phyloP scores from a whole-genome alignment of 2,797 vertebrate genomes.

The Hapalemur alaotrensis region DNA sequence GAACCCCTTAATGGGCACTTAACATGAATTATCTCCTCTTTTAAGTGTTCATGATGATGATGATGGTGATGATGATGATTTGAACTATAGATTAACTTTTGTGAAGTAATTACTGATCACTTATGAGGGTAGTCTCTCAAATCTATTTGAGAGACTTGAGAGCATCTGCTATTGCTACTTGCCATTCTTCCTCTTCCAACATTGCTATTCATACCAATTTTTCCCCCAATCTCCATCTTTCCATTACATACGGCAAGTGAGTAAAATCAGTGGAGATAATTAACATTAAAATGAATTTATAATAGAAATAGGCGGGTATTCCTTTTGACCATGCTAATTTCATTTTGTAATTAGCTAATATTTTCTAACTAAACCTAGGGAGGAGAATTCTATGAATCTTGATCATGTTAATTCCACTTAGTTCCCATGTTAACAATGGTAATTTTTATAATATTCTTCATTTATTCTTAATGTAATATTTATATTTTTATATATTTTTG shows the following conservation, averaged over 20 bases:
- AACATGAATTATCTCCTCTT: not conserved
- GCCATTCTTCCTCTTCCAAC: not conserved
- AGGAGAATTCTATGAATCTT: not conserved
- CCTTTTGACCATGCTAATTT: not conserved
- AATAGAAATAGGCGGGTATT: not conserved
- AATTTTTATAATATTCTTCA: not conserved
- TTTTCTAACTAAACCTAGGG: not conserved
- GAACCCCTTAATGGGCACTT: not conserved
- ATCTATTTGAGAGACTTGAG: not conserved
- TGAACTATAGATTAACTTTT: conserved; percentile 15
- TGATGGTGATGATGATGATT: not conserved
- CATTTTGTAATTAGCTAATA: not conserved
- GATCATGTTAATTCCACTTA: not conserved
- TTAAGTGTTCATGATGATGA: not conserved
- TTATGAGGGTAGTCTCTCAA: not conserved
- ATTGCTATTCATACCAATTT: not conserved
- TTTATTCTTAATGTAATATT: not conserved
- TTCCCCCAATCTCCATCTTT: not conserved
- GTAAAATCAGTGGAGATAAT: not conserved
- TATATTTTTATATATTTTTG: not conserved
- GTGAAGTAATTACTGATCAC: conserved; percentile 32
- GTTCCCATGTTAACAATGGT: not conserved
- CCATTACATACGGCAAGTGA: not conserved
- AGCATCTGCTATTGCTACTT: conserved; percentile 11
- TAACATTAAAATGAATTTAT: conserved; percentile 37